Conservation (phyloP, 2,888 invertebrate species). For the Philereme transversata region DNA sequence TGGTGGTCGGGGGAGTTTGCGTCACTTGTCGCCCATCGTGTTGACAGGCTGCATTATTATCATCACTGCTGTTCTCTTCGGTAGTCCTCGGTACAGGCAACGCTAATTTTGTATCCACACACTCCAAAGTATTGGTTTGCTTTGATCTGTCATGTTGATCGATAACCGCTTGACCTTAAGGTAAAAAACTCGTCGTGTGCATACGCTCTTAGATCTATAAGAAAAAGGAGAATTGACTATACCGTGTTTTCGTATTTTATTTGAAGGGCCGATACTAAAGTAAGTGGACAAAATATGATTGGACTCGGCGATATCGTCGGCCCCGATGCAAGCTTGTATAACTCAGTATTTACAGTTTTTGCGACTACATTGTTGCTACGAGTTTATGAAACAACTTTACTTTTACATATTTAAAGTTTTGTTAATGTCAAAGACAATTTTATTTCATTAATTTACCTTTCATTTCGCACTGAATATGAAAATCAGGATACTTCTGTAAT, state of each 20-base stretch:
- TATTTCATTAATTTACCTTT: constrained; percentile 13
- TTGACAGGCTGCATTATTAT: no score
- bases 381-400: neutral
- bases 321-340: constrained; percentile 10
- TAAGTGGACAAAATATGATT: constrained; percentile 19
- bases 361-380: neutral
- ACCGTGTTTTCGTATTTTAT: constrained; percentile 25
- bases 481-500: constrained; percentile 46
- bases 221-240: constrained; percentile 24
- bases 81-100: no score
- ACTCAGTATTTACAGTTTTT: constrained; percentile 15
- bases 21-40: no score
- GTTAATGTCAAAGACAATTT: constrained; percentile 5
- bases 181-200: no score
- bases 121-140: no score
- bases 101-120: no score
- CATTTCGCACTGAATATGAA: constrained; percentile 8
- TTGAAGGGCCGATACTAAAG: constrained; percentile 20
- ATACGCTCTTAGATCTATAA: constrained; percentile 12
- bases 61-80: no score
- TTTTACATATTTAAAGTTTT: neutral
- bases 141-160: no score
- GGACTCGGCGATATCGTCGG: constrained; percentile 7
- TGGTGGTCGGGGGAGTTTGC: no score
- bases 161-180: no score